phyloP scores from a whole-genome alignment of 2,113 vertebrate species.

The Micronisus gabar region DNA sequence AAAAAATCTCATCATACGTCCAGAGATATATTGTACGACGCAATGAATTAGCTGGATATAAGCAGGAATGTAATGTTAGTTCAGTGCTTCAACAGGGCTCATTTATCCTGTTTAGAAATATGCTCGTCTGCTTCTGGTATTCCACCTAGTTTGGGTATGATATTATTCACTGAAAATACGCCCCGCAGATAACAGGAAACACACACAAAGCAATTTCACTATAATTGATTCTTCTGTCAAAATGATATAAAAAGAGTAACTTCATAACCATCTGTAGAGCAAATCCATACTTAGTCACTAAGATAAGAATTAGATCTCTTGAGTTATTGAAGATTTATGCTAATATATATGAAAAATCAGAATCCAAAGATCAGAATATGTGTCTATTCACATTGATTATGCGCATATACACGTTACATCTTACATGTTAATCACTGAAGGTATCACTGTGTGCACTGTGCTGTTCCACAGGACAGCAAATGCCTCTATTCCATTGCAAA shows the following conservation, averaged over 20 bases:
- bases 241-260: background rate
- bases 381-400: background rate
- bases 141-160: background rate
- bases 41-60: background rate
- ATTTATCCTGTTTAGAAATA: slow-evolving; percentile 40
- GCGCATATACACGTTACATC: background rate
- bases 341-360: background rate
- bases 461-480: background rate
- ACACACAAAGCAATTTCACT: slow-evolving; percentile 12
- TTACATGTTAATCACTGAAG: background rate
- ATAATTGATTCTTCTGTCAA: slow-evolving; percentile 28
- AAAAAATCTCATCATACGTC: background rate
- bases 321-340: background rate
- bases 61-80: background rate
- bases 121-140: background rate
- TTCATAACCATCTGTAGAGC: background rate
- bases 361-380: background rate
- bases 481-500: background rate
- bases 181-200: slow-evolving; percentile 15
- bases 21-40: background rate
- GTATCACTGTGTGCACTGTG: background rate
- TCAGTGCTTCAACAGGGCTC: background rate
- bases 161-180: background rate
- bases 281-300: background rate
- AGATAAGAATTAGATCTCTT: background rate